Evolutionary conservation across 2,888 invertebrate species (phyloP).

Genomic region (Macrophya alboannulata): DNA sequence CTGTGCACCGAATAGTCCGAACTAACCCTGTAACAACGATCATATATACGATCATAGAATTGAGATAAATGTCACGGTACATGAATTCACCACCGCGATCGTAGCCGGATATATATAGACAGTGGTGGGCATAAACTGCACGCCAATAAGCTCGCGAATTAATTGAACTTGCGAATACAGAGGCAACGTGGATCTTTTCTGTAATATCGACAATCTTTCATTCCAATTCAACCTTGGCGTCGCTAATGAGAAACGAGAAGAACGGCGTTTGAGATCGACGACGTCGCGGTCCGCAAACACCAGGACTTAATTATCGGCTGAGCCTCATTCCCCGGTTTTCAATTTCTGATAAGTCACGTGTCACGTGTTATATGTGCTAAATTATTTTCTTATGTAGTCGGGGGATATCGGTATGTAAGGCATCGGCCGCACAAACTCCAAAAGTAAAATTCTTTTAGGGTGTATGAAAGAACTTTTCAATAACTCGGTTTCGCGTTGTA

Average conservation of each 20-base stretch:
- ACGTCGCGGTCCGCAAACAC: conserved; percentile 11
- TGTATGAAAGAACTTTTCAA: background rate
- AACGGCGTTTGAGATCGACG: background rate
- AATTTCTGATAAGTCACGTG: background rate
- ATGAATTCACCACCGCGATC: background rate
- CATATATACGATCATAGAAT: background rate
- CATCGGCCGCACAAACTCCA: background rate
- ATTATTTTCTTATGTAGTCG: background rate
- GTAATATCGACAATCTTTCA: conserved; percentile 34
- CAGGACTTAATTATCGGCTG: conserved; percentile 35
- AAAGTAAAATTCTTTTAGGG: background rate
- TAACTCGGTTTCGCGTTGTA: background rate
- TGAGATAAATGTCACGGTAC: background rate
- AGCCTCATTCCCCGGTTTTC: background rate
- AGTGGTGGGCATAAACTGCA: background rate
- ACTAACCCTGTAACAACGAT: conserved; percentile 14
- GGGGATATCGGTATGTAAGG: background rate
- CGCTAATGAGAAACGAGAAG: conserved; percentile 45
- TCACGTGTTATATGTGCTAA: background rate
- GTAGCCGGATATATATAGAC: background rate
- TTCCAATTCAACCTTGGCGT: conserved; percentile 30
- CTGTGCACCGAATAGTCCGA: background rate
- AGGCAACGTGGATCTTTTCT: conserved; percentile 16
- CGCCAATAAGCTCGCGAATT: background rate
- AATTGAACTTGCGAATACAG: background rate